Base-by-base conservation (phyloP, 2,113 vertebrate genomes). In the Callipepla squamata region DNA sequence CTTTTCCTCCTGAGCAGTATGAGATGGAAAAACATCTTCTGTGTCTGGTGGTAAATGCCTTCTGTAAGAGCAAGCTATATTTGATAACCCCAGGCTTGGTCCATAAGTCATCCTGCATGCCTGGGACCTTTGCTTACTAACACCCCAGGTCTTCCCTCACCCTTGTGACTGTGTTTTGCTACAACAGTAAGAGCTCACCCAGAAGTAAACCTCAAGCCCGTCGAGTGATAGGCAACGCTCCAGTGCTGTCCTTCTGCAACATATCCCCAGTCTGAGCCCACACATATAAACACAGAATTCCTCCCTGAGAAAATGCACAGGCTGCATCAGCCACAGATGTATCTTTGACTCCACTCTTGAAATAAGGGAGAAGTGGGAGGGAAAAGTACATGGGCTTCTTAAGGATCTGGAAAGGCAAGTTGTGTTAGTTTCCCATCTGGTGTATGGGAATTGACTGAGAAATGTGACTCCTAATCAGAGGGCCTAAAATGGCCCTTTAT, bases 321-420 rank as follows among this genome's bases (percentile, higher is more conserved):
- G 14, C 74, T 68, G 78, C 58, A 81, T 87, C 87, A 82, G 58
- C 90, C 90, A n/a, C 10, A 30, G 85, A 77, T 7, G 1, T 38
- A 75, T 50, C 70, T 91, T 47, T 90, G 94, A 92, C 88, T 94
- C 75, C 0, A 1, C 67, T 66, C 78, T 85, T 61, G 78, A 89
- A 94, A 95, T 45, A 53, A 85, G 28, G 59, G 66, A 94, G 94
- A 92, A 62, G 92, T 95, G 85, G 92, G 96, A 95, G 92, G 93
- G 81, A 95, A 96, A 89, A 95, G 94, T 92, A 95, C 94, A 96
- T 0, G 2, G 93, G 63, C 93, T 94, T 95, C 94, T 81, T 85
- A 44, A 85, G 70, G 53, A 87, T 89, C 85, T 79, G 81, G 62
- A 74, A 91, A 92, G 89, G 85, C 78, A 23, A 79, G 58, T 85